phyloP scores from a whole-genome alignment of 35 echinoderm and acorn worm genomes.

The Anneissia japonica region DNA sequence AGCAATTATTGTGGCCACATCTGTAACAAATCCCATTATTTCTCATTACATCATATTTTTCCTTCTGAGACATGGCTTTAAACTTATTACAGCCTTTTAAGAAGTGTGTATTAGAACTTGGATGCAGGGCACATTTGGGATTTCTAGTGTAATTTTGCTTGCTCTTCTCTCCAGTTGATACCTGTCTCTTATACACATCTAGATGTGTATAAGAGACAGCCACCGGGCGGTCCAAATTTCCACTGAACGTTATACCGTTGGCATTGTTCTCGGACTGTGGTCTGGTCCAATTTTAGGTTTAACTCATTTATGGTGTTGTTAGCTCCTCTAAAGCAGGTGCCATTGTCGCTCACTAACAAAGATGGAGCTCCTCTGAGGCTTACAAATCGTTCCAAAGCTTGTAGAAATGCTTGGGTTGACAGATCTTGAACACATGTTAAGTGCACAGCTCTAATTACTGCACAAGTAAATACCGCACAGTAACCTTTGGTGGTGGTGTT shows the following conservation, averaged over 20 bases:
- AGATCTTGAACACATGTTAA: conserved; percentile 69
- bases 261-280: conserved; percentile 40
- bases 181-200: too few species aligned
- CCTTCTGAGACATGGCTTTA: conserved; percentile 30
- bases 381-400: conserved; percentile 63
- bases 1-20: conserved; percentile 73
- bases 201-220: too few species aligned
- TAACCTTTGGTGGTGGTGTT: conserved; percentile 74
- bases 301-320: conserved; percentile 56
- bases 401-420: conserved; percentile 58
- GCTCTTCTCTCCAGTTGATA: too few species aligned
- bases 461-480: conserved; percentile 69
- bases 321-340: conserved; percentile 61
- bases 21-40: conserved; percentile 45
- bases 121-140: conserved; percentile 48
- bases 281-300: conserved; percentile 51
- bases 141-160: not conserved
- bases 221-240: conserved; percentile 69
- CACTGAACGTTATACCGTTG: conserved; percentile 50
- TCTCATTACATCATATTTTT: conserved; percentile 63
- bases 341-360: conserved; percentile 53
- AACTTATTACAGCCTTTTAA: conserved; percentile 70
- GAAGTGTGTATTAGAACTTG: conserved; percentile 31
- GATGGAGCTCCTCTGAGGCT: conserved; percentile 64
- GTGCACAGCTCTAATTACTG: conserved; percentile 61